phyloP scores from a whole-genome alignment of 2,888 invertebrate genomes.

The Nemoura dubitans region DNA sequence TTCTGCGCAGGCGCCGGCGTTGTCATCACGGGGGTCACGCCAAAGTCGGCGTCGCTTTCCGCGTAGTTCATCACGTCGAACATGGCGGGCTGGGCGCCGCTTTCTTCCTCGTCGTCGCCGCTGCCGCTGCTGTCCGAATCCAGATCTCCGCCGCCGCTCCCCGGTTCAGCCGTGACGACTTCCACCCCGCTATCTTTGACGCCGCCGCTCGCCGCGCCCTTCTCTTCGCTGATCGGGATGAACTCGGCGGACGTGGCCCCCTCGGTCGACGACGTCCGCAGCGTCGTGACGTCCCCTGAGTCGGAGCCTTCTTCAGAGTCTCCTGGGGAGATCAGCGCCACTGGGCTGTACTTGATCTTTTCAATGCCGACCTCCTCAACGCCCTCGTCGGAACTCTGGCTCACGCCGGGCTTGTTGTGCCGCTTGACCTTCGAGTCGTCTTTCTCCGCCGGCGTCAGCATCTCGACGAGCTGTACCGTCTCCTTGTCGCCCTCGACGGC shows the following conservation, averaged over 20 bases:
- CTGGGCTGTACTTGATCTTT: no score
- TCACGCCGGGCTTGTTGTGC: background rate
- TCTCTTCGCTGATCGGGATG: conserved; percentile 10
- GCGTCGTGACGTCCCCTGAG: background rate
- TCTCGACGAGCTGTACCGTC: background rate
- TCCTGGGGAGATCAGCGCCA: background rate
- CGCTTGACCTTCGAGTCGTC: background rate
- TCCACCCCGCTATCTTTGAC: background rate
- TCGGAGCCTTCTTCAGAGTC: background rate
- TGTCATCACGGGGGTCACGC: background rate
- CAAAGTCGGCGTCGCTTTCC: background rate
- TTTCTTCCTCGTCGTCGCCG: background rate
- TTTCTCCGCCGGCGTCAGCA: background rate
- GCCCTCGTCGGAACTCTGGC: no score
- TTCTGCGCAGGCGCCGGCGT: no score
- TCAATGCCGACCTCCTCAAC: background rate
- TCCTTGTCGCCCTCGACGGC: background rate
- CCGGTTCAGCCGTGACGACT: background rate
- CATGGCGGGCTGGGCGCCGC: background rate
- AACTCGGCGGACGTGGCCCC: background rate
- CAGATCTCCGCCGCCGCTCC: background rate
- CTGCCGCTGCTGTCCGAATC: background rate
- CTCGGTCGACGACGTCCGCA: background rate
- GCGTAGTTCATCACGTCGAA: conserved; percentile 32
- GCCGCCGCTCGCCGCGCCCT: background rate